A percentile compares a stretch with the other conserved stretches of the same genome.
phyloP scores from a whole-genome alignment of 1,140 invertebrate genomes.

The Dendroctonus valens region DNA sequence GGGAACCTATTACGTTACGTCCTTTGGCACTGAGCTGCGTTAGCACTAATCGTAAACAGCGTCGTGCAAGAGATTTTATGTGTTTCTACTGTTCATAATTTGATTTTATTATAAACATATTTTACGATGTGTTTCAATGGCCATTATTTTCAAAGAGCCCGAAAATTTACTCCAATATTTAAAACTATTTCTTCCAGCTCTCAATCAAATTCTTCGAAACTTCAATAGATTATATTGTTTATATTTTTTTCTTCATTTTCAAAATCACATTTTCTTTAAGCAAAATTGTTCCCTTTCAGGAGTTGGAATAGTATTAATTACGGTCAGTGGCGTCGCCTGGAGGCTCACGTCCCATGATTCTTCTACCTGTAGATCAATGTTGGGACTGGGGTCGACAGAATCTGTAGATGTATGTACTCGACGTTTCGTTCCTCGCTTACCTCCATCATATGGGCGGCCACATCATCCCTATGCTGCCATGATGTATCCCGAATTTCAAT shows the following conservation, averaged over 20 bases:
- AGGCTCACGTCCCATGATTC: constrained; percentile 72
- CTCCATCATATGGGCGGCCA: constrained; percentile 69
- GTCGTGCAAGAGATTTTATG: constrained; percentile 5
- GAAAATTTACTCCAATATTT: too few species aligned
- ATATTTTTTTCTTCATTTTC: too few species aligned
- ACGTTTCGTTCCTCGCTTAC: constrained; percentile 67
- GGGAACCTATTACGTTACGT: constrained; percentile 18
- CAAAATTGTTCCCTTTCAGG: constrained; percentile 59
- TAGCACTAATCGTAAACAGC: constrained; percentile 7
- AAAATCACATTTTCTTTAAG: too few species aligned
- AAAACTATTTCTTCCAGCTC: too few species aligned
- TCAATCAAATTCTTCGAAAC: too few species aligned
- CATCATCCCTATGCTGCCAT: constrained; percentile 90
- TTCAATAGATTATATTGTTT: too few species aligned
- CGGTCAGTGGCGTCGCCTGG: constrained; percentile 89
- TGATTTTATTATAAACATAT: too few species aligned
- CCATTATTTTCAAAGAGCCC: too few species aligned
- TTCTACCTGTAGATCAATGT: constrained; percentile 64
- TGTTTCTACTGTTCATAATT: neutral
- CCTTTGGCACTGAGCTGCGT: constrained; percentile 16
- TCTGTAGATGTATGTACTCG: constrained; percentile 59
- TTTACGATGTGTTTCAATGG: too few species aligned
- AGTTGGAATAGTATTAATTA: constrained; percentile 86
- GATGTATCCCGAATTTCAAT: constrained; percentile 94
- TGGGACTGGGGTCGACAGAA: constrained; percentile 56